Evolutionary conservation across 2,113 vertebrate genomes (phyloP).

Genomic region (Catagonus wagneri): DNA sequence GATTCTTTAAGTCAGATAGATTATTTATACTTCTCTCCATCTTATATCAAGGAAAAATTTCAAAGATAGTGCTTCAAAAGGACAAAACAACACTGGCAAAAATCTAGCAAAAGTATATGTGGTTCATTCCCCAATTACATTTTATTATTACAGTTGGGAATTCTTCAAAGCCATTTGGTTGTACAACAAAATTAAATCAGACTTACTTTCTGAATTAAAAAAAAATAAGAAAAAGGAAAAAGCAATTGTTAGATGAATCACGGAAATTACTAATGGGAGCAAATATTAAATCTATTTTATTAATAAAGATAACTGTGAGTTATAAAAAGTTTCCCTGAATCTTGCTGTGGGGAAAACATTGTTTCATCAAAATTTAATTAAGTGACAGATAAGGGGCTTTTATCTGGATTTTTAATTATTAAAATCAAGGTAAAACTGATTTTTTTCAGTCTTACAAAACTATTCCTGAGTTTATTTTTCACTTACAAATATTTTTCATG

Average conservation of each 20-base stretch:
- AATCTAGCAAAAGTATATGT: slow-evolving; percentile 36
- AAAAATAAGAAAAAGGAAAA: not conserved
- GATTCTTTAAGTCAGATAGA: slow-evolving; percentile 57
- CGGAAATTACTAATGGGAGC: not conserved
- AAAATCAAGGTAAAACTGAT: slow-evolving; percentile 14
- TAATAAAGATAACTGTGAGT: slow-evolving; percentile 1
- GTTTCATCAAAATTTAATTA: slow-evolving; percentile 30
- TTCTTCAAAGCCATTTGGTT: not conserved
- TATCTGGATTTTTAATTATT: not conserved
- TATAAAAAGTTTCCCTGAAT: not conserved
- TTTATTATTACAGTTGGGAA: slow-evolving; percentile 19
- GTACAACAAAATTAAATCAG: slow-evolving; percentile 34
- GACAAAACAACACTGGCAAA: slow-evolving; percentile 45
- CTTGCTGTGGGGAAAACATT: not conserved
- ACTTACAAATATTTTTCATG: slow-evolving; percentile 8
- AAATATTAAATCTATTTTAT: slow-evolving; percentile 1
- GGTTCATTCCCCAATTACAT: not conserved
- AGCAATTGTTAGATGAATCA: not conserved
- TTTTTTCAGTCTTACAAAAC: not conserved
- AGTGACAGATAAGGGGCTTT: not conserved
- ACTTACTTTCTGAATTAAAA: slow-evolving; percentile 20
- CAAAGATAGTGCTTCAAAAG: slow-evolving; percentile 18
- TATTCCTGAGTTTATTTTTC: not conserved
- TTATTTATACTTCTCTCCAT: slow-evolving; percentile 66
- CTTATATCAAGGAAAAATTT: slow-evolving; percentile 61